phyloP scores from a whole-genome alignment of 2,888 invertebrate genomes.

The Scelioninae gen. 1 region DNA sequence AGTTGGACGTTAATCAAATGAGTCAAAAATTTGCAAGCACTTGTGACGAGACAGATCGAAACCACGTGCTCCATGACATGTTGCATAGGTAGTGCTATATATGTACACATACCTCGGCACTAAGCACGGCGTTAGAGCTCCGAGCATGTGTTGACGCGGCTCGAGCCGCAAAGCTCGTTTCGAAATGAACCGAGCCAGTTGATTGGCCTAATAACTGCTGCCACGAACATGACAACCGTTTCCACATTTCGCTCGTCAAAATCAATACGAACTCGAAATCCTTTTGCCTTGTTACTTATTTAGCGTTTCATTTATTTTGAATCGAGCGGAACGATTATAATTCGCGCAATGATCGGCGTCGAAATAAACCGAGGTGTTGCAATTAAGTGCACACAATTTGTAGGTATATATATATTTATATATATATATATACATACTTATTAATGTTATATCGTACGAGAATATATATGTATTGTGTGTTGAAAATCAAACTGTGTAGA shows the following conservation, averaged over 20 bases:
- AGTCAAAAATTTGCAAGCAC: constrained; percentile 76
- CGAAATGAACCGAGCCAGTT: constrained; percentile 76
- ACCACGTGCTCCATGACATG: constrained; percentile 80
- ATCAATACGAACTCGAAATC: constrained; percentile 40
- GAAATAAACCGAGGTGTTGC: no score
- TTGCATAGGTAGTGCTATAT: constrained; percentile 78
- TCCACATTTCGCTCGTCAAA: constrained; percentile 52
- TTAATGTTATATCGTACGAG: no score
- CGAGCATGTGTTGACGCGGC: constrained; percentile 79
- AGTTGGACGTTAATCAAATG: constrained; percentile 59
- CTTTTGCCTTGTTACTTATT: constrained; percentile 23
- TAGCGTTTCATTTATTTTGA: neutral
- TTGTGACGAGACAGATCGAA: constrained; percentile 78
- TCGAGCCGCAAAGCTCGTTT: constrained; percentile 74
- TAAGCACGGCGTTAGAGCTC: constrained; percentile 75
- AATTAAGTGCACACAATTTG: no score
- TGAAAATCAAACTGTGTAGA: neutral
- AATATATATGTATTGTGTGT: no score
- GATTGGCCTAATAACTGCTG: constrained; percentile 66
- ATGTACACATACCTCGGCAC: constrained; percentile 72
- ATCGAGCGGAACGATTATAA: neutral
- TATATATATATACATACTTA: no score
- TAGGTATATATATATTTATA: no score
- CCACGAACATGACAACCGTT: constrained; percentile 50
- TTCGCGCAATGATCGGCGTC: no score